Percentiles rank a stretch among this genome's conserved stretches.
These are phyloP conservation scores for Chymomyza fuscimana DNA, from an alignment of 2,888 invertebrate genomes.

Conservation along the genomic window DNA sequence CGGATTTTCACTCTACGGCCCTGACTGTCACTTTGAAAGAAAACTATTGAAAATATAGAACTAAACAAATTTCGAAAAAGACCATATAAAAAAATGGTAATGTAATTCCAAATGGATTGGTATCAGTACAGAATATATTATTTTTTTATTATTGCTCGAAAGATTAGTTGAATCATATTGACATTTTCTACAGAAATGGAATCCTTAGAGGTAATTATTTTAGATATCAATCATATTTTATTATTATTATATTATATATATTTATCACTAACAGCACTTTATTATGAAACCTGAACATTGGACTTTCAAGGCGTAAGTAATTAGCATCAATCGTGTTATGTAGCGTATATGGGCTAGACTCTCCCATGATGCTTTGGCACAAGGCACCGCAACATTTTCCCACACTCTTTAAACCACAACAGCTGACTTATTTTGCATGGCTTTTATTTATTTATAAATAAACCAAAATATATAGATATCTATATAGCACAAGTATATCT, in stretches of 20 bases:
- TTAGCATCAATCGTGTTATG: background rate
- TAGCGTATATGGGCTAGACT: background rate
- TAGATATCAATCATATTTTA: background rate
- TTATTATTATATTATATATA: too few species aligned
- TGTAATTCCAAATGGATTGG: too few species aligned
- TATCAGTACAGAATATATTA: too few species aligned
- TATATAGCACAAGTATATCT: conserved; percentile 11
- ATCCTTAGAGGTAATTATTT: background rate
- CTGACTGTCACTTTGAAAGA: too few species aligned
- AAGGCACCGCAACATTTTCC: background rate
- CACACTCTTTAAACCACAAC: conserved; percentile 49
- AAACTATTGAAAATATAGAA: too few species aligned
- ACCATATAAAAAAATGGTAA: too few species aligned
- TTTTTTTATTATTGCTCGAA: too few species aligned
- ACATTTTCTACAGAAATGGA: background rate
- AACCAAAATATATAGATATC: conserved; percentile 18
- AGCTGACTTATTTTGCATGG: conserved; percentile 51
- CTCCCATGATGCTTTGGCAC: background rate
- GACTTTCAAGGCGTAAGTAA: background rate
- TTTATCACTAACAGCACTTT: too few species aligned
- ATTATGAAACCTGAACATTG: background rate
- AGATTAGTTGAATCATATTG: too few species aligned
- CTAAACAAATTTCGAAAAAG: too few species aligned
- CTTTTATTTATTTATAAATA: conserved; percentile 57
- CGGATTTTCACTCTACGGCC: too few species aligned